These are phyloP conservation scores for Pseudococcus viburni DNA, from an alignment of 2,888 invertebrate species.

Conservation along the genomic window DNA sequence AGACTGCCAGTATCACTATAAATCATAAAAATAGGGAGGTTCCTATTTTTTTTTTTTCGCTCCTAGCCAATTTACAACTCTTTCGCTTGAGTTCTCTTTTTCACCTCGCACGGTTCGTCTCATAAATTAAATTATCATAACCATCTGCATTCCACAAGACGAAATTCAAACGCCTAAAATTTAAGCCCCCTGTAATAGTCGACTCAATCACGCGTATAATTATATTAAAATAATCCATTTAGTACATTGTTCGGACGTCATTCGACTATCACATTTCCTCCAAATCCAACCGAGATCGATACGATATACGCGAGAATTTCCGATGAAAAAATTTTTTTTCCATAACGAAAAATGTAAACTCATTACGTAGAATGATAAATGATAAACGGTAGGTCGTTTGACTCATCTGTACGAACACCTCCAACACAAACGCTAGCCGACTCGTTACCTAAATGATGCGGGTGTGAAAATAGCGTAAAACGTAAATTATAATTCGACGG, in stretches of 20 bases:
- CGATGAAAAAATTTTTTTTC: not conserved
- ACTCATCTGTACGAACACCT: slow-evolving; percentile 46
- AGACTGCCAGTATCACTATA: too few species aligned
- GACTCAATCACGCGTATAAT: not conserved
- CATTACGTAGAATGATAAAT: slow-evolving; percentile 44
- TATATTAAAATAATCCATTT: slow-evolving; percentile 22
- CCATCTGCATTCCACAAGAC: not conserved
- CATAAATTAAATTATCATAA: not conserved
- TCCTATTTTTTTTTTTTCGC: not conserved
- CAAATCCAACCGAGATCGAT: not conserved
- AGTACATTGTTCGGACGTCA: slow-evolving; percentile 25
- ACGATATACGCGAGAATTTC: slow-evolving; percentile 37
- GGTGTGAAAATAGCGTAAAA: slow-evolving; percentile 56
- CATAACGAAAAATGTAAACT: not conserved
- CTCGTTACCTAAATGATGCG: slow-evolving; percentile 56
- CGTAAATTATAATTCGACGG: slow-evolving; percentile 43
- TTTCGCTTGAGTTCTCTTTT: not conserved
- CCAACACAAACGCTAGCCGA: slow-evolving; percentile 15
- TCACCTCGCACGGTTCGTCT: not conserved
- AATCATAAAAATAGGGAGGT: too few species aligned
- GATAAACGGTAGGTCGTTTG: slow-evolving; percentile 58
- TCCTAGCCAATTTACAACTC: not conserved
- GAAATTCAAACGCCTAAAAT: not conserved
- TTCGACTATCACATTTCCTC: slow-evolving; percentile 6
- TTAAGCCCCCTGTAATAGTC: not conserved